Conservation (phyloP, 2,113 vertebrate genomes). For the Porphyrio hochstetteri region DNA sequence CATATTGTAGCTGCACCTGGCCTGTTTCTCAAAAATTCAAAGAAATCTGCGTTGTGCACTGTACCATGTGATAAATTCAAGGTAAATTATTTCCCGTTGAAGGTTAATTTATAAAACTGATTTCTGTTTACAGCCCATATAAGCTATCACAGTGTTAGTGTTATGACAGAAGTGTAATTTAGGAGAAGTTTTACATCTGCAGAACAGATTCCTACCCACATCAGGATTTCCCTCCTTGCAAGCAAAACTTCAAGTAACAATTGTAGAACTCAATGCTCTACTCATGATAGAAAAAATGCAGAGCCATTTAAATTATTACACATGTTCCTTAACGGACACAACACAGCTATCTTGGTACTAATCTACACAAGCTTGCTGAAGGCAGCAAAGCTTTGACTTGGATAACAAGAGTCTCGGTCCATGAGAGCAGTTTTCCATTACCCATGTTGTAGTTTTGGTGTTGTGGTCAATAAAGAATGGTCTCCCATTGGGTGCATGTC, state of each 20-base stretch:
- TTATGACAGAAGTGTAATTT: not conserved
- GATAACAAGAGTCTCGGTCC: not conserved
- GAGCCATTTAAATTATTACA: not conserved
- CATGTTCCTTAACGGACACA: not conserved
- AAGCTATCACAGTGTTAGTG: not conserved
- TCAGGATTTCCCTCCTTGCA: not conserved
- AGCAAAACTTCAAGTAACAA: not conserved
- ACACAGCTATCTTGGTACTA: not conserved
- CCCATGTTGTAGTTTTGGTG: slow-evolving; percentile 95
- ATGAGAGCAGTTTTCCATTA: slow-evolving; percentile 45
- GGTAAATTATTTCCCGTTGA: not conserved
- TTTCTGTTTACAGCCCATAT: not conserved
- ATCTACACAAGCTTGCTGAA: not conserved
- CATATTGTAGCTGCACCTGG: not conserved
- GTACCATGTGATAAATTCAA: not conserved
- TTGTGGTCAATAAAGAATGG: slow-evolving; percentile 96
- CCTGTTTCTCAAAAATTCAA: not conserved
- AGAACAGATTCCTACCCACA: not conserved
- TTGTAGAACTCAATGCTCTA: not conserved
- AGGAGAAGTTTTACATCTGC: not conserved
- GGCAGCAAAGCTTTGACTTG: not conserved
- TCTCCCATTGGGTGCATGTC: slow-evolving; percentile 88
- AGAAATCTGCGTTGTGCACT: not conserved
- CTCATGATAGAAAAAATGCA: not conserved
- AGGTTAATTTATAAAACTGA: not conserved